Base-by-base conservation (phyloP, 1,140 invertebrate species). In the Mamestra configurata region DNA sequence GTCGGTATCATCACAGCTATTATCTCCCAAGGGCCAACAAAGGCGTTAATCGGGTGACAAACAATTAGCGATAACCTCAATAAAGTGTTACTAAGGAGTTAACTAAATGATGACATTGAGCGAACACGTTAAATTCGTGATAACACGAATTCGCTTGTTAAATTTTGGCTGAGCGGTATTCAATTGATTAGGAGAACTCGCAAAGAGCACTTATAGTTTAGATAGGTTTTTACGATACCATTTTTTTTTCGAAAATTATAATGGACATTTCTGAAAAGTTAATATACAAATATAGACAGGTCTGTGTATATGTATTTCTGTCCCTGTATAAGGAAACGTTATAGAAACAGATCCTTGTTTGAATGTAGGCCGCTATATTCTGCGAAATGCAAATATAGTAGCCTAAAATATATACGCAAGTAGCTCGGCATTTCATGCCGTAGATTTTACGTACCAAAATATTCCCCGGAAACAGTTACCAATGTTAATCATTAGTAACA, bases 11-110 rank as follows among this genome's bases (percentile, higher is more conserved):
- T 55, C 20, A 77, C 24, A 68, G 11, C 40, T 15, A 15, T 68
- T 77, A 77, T 77, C 76, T 64, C 43, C 10, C 57, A 49, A 68
- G 61, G 51, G 46, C 59, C 46, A 43, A 61, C 61, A 46, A 53
- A 37, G 13, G 22, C 24, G 31, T 77, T 77, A 77, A 77, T 77
- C 76, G 46, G 35, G 59, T 31, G 22, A 61, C 73, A 76, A 76
- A 76, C 55, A 75, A 64, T 76, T 61, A 27, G 40, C 40, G 73
- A 76, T 76, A 76, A 76, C 73, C 73, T 76, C 55, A 76, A 64
- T 76, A 76, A 37, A 64, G 43, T 59, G 37, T 76, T 76, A 35
- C 37, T 11, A 64, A 76, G 49, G 20, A 73, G n/a, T 57, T 22
- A 22, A 73, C 53, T 43, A 20, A 57, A 70, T 22, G 22, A 43